phyloP scores from a whole-genome alignment of 2,888 invertebrate genomes.

The Pseudolycoriella hygida region DNA sequence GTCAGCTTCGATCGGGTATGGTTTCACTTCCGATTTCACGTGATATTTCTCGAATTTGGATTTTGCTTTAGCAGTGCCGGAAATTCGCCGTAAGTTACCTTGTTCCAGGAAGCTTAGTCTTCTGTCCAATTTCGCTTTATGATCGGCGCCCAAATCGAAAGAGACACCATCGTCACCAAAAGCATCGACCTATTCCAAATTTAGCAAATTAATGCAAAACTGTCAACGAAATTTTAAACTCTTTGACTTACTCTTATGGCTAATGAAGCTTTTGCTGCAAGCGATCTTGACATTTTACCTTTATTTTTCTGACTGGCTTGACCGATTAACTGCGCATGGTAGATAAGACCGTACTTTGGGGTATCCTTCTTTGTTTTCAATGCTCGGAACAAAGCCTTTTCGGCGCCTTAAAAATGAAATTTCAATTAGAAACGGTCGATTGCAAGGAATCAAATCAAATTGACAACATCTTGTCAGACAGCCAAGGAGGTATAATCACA shows the following conservation, averaged over 20 bases:
- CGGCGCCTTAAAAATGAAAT: slow-evolving; percentile 48
- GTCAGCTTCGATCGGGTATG: slow-evolving; percentile 65
- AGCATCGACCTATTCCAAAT: slow-evolving; percentile 44
- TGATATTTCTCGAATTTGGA: slow-evolving; percentile 90
- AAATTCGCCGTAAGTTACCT: slow-evolving; percentile 62
- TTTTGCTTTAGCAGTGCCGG: slow-evolving; percentile 76
- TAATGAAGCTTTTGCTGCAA: slow-evolving; percentile 90
- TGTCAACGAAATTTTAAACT: no score
- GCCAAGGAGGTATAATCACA: slow-evolving; percentile 7
- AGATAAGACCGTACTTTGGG: slow-evolving; percentile 96
- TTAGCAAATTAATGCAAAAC: no score
- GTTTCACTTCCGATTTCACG: slow-evolving; percentile 52
- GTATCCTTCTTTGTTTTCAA: slow-evolving; percentile 95
- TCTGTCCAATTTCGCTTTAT: slow-evolving; percentile 75
- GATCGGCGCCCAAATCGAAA: slow-evolving; percentile 73
- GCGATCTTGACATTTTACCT: slow-evolving; percentile 86
- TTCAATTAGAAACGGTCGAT: neutral
- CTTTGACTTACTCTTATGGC: slow-evolving; percentile 53
- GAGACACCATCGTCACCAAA: slow-evolving; percentile 68
- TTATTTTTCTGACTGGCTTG: slow-evolving; percentile 81
- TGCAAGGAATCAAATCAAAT: neutral
- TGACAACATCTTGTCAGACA: slow-evolving; percentile 5
- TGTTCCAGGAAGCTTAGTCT: slow-evolving; percentile 67
- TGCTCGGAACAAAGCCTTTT: slow-evolving; percentile 93
- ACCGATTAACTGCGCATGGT: slow-evolving; percentile 86